Evolutionary conservation across 2,113 vertebrate species (phyloP).

Genomic region (Entomyzon cyanotis): DNA sequence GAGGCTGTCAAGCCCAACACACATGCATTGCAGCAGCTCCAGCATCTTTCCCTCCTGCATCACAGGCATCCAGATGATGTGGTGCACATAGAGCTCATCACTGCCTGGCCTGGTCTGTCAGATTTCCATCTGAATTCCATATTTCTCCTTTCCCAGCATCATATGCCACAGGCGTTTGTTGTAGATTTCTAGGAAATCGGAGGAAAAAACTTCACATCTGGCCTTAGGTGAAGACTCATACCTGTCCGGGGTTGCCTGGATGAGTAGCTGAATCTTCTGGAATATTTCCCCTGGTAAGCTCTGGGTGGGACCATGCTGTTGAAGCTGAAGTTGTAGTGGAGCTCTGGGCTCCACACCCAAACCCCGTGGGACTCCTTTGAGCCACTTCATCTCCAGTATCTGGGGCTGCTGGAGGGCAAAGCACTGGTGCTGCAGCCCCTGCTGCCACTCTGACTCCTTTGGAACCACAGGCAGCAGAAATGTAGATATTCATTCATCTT

Average conservation of each 20-base stretch:
- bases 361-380: rapidly evolving
- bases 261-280: background rate
- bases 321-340: background rate
- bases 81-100: background rate
- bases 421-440: background rate
- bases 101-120: background rate
- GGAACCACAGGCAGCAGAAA: background rate
- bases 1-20: rapidly evolving
- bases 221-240: background rate
- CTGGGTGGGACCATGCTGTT: rapidly evolving
- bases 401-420: background rate
- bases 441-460: background rate
- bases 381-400: background rate
- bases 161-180: background rate
- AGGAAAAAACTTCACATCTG: background rate
- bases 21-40: background rate
- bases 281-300: background rate
- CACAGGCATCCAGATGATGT: background rate
- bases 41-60: background rate
- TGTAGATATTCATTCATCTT: background rate
- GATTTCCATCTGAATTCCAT: background rate
- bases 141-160: background rate
- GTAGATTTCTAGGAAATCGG: background rate
- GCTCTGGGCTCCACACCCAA: background rate
- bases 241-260: too few species aligned